Base-by-base conservation (phyloP, 2,113 vertebrate species). In the Scartelaos histophorus region DNA sequence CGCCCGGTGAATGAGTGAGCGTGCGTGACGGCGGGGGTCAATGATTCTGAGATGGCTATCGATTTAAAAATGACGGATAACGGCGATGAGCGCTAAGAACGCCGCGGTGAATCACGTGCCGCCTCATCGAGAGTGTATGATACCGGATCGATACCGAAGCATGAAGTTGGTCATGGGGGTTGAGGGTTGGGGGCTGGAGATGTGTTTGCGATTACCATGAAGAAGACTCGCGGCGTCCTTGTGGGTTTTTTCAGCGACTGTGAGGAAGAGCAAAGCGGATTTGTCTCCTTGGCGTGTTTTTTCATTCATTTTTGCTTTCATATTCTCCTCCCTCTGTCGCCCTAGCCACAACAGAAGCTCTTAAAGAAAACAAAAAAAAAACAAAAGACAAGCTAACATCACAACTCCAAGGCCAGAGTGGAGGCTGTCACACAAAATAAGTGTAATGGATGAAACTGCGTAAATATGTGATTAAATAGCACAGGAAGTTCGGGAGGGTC, bases 1-100 rank as follows among this genome's bases (percentile, higher is more conserved):
- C n/a, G 17, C n/a, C 56, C 17, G 7, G 51, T 34, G 67, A 10
- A n/a, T 58, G 35, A 53, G 24, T 13, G 62, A 58, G 34, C 34
- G 71, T n/a, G 3, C 3, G 12, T 22, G 46, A 21, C 47, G 57
- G 9, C 25, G 12, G 11, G 13, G 22, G 66, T 64, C 69, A 74
- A 24, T 74, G 80, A 73, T 67, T 72, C 35, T 0, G 35, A 83
- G 82, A 85, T 73, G 79, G 74, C 67, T 83, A 90, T 90, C 72
- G 85, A 89, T 87, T 83, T 53, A 22, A 75, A n/a, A 78, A 76
- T 60, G 82, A 83, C 77, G 70, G 80, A 74, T 85, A 77, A 78
- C 66, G 61, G 81, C 54, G 84, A 78, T 15, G 45, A 24, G 73
- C 0, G 9, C 49, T 16, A 10, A 46, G 66, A 64, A 64, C 43